These are phyloP conservation scores for Eledone cirrhosa DNA, from an alignment of 2,888 invertebrate species.

Conservation along the genomic window DNA sequence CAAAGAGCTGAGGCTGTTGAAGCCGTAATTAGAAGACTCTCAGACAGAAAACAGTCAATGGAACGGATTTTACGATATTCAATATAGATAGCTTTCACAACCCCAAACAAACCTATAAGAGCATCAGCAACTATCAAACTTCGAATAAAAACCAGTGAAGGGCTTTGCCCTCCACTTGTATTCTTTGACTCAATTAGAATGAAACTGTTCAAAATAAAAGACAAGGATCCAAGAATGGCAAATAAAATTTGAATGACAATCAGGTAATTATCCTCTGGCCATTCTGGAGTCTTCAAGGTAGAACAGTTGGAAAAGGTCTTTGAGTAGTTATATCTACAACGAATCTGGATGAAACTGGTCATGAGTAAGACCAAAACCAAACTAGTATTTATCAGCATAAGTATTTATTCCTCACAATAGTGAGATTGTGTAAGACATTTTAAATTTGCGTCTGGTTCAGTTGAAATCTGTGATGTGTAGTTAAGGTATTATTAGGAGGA, in stretches of 20 bases:
- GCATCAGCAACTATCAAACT: conserved; percentile 53
- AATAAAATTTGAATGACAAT: conserved; percentile 30
- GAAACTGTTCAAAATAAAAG: conserved; percentile 43
- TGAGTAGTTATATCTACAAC: conserved; percentile 22
- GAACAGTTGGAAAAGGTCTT: conserved; percentile 16
- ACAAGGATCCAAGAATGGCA: conserved; percentile 38
- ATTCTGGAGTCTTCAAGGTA: not conserved
- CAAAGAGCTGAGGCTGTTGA: conserved; percentile 48
- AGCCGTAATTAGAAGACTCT: conserved; percentile 55
- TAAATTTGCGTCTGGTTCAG: too few relatives aligned
- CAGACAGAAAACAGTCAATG: conserved; percentile 60
- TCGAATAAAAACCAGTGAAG: conserved; percentile 56
- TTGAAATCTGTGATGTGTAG: too few relatives aligned
- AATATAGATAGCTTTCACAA: conserved; percentile 50
- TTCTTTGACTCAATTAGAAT: conserved; percentile 49
- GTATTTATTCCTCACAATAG: too few relatives aligned
- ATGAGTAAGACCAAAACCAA: not conserved
- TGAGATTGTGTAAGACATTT: too few relatives aligned
- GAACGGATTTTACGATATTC: conserved; percentile 38
- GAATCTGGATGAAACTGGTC: not conserved
- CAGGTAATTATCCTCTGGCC: conserved; percentile 14
- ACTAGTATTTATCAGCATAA: too few relatives aligned
- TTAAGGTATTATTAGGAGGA: too few relatives aligned
- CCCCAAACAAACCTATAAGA: conserved; percentile 51
- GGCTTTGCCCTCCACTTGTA: conserved; percentile 49